Conservation (phyloP, 2,797 vertebrate genomes). For the Sternarchorhynchus goeldii region DNA sequence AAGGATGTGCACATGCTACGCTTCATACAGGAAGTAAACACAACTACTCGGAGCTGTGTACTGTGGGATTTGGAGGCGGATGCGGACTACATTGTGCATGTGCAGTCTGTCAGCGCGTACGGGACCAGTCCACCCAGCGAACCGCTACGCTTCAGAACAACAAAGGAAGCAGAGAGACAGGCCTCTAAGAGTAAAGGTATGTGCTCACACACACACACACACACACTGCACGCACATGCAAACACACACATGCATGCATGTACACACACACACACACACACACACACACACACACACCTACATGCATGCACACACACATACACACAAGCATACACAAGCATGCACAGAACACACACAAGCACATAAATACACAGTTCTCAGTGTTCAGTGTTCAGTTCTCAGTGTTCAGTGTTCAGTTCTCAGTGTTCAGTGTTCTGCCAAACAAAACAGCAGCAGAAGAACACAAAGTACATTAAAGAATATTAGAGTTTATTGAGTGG, state of each 20-base stretch:
- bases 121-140: constrained; percentile 91
- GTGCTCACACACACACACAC: constrained; percentile 15
- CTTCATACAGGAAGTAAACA: constrained; percentile 99
- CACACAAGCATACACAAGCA: no score
- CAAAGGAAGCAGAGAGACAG: constrained; percentile 88
- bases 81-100: constrained; percentile 95
- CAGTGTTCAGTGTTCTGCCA: no score
- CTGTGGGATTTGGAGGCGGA: constrained; percentile 97
- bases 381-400: no score
- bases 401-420: no score
- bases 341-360: no score
- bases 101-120: constrained; percentile 91
- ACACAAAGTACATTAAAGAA: no score
- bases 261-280: no score
- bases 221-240: neutral
- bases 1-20: constrained; percentile 94
- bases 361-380: no score
- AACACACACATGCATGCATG: neutral
- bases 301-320: no score
- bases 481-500: no score
- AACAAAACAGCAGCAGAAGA: no score
- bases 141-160: constrained; percentile 89
- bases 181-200: constrained; percentile 90
- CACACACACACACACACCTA: no score
- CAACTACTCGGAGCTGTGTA: constrained; percentile 92